Evolutionary conservation across 2,113 vertebrate species (phyloP).

Genomic region (Eptesicus fuscus): DNA sequence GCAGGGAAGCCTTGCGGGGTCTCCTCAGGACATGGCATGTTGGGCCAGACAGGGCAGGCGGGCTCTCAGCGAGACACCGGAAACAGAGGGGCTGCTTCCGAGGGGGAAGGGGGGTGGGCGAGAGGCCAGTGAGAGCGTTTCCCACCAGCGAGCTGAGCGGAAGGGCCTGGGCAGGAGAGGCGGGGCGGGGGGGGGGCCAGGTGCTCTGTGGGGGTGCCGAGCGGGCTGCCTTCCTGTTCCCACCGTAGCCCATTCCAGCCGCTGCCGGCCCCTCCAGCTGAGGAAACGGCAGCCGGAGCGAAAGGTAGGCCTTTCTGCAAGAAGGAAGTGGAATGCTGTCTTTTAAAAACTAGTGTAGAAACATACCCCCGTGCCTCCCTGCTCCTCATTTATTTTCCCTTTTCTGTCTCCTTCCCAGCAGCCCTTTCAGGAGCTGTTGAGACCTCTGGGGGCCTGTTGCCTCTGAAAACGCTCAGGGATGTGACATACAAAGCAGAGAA

Average conservation of each 20-base stretch:
- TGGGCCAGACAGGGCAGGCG: neutral
- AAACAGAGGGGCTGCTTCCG: neutral
- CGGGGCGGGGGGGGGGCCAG: fast-evolving
- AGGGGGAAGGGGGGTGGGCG: too few relatives aligned
- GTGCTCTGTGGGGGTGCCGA: neutral
- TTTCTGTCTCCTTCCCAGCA: neutral
- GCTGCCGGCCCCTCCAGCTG: neutral
- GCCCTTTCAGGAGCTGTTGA: neutral
- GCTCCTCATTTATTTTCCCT: neutral
- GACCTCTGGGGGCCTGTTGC: neutral
- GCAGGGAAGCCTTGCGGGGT: neutral
- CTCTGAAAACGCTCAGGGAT: neutral
- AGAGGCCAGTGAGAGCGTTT: neutral
- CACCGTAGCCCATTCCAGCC: neutral
- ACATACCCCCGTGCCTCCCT: neutral
- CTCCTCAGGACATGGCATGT: neutral
- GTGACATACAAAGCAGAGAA: neutral
- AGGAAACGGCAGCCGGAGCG: neutral
- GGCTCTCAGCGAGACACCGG: neutral
- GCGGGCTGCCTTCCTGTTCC: neutral
- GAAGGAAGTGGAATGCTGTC: neutral
- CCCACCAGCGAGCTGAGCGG: neutral
- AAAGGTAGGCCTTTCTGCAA: neutral
- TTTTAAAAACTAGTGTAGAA: neutral
- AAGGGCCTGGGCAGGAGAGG: neutral